phyloP scores from a whole-genome alignment of 2,113 vertebrate genomes.

The Typhlomys cinereus region DNA sequence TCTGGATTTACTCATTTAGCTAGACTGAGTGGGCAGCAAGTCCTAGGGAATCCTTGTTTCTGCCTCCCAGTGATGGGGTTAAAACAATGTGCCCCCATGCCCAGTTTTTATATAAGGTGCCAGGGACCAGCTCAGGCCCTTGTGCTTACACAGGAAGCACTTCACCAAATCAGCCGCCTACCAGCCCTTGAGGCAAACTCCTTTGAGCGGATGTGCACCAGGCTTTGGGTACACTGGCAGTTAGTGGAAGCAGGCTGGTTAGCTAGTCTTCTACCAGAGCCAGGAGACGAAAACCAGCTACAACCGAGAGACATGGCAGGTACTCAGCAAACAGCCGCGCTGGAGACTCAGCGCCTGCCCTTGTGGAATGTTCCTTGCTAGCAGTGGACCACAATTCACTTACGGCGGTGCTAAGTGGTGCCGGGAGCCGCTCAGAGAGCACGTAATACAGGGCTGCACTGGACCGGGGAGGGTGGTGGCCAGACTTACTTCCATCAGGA shows the following conservation, averaged over 20 bases:
- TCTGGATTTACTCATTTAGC: not conserved
- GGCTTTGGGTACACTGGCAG: not conserved
- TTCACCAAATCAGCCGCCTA: not conserved
- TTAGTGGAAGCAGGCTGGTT: not conserved
- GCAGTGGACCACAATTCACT: not conserved
- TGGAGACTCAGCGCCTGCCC: not conserved
- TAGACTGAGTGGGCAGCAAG: not conserved
- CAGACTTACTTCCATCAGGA: not conserved
- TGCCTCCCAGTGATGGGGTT: not conserved
- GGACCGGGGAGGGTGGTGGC: not conserved
- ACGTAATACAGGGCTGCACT: not conserved
- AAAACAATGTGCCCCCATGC: too few species aligned
- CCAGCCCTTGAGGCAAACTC: not conserved
- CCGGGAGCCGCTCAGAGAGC: not conserved
- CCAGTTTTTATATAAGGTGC: too few species aligned
- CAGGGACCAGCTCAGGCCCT: not conserved
- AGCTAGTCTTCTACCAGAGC: not conserved
- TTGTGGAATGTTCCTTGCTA: not conserved
- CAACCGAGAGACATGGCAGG: accelerated
- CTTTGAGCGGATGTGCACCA: not conserved
- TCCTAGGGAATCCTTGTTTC: not conserved
- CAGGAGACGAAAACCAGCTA: not conserved
- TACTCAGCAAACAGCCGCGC: not conserved
- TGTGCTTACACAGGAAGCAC: too few species aligned
- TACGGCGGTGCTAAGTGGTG: not conserved